A percentile compares a stretch with the other conserved stretches of the same genome.
Evolutionary conservation across 1,140 invertebrate species (phyloP).

Genomic region (Drosophila sp.): DNA sequence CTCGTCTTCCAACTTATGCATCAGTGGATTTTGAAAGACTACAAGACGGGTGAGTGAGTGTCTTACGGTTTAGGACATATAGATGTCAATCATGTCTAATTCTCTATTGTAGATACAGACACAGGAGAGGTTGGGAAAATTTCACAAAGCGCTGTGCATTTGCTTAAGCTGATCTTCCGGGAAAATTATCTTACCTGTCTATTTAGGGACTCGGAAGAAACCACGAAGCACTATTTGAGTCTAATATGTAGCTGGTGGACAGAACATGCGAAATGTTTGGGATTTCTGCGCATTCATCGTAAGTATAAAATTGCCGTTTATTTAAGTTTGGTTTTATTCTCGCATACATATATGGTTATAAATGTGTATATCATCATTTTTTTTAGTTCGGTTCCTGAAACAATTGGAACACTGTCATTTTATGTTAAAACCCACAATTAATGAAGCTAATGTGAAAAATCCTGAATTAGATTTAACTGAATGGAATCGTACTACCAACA

Average conservation of each 20-base stretch:
- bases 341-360: background rate
- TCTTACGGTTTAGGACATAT: background rate
- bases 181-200: slow-evolving; percentile 68
- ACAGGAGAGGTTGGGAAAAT: slow-evolving; percentile 56
- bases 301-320: slow-evolving; percentile 7
- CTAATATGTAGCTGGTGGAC: slow-evolving; percentile 74
- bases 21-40: slow-evolving; percentile 64
- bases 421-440: slow-evolving; percentile 64
- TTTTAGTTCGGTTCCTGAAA: slow-evolving; percentile 58
- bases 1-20: slow-evolving; percentile 71
- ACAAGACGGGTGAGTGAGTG: slow-evolving; percentile 52
- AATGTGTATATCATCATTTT: background rate
- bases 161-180: slow-evolving; percentile 68
- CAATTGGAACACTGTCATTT: slow-evolving; percentile 65
- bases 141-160: slow-evolving; percentile 65
- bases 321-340: background rate
- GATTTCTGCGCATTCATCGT: slow-evolving; percentile 65
- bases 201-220: slow-evolving; percentile 73
- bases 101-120: slow-evolving; percentile 25
- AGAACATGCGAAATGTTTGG: slow-evolving; percentile 42
- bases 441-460: slow-evolving; percentile 58
- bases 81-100: background rate
- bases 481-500: slow-evolving; percentile 56
- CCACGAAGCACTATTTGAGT: slow-evolving; percentile 71
- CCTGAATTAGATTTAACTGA: slow-evolving; percentile 56